These are phyloP conservation scores for Macrotis lagotis DNA, from an alignment of 2,113 vertebrate species.

Conservation along the genomic window DNA sequence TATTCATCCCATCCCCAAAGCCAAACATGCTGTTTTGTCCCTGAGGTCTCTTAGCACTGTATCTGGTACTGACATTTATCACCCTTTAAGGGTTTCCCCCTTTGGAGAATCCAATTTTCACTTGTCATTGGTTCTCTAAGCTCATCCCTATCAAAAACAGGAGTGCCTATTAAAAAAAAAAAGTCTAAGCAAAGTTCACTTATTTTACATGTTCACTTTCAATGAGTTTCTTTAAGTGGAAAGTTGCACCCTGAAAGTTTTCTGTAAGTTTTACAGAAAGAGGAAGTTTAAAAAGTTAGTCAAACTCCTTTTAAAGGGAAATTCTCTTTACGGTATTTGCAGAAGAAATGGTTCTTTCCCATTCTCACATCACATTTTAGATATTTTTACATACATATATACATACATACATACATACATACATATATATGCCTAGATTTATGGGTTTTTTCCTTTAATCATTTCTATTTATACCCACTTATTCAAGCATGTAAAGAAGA, in stretches of 20 bases:
- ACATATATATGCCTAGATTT: background rate
- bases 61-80: conserved; percentile 11
- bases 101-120: conserved; percentile 25
- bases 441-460: background rate
- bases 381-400: background rate
- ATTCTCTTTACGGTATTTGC: conserved; percentile 40
- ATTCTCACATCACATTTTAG: conserved; percentile 17
- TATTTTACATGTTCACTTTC: conserved; percentile 14
- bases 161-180: conserved; percentile 62
- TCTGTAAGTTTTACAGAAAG: conserved; percentile 20
- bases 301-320: conserved; percentile 46
- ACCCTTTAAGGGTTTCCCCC: conserved; percentile 17
- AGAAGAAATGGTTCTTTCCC: conserved; percentile 39
- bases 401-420: background rate
- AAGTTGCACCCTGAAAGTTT: background rate
- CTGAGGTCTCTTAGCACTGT: background rate
- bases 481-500: background rate
- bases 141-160: conserved; percentile 13
- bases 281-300: background rate
- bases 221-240: background rate
- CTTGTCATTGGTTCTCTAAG: background rate
- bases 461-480: background rate
- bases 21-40: conserved; percentile 18
- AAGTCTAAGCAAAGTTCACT: background rate
- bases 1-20: conserved; percentile 7